Percentiles rank a stretch among this genome's conserved stretches.
Evolutionary conservation across 2,888 invertebrate genomes (phyloP).

Genomic region (Cotesia congregata): DNA sequence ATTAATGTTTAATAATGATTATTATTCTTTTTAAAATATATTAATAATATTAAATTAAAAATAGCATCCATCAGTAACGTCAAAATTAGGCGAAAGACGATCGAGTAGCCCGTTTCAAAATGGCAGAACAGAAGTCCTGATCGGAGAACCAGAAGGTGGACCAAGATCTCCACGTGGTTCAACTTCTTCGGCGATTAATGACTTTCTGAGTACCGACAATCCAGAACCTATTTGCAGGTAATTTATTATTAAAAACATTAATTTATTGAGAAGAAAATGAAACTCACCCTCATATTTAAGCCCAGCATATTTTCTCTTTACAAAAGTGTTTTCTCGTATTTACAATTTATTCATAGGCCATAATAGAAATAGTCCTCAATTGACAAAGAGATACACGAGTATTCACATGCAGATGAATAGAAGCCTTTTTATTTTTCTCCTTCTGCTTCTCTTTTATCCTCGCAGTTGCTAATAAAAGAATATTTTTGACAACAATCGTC

Average conservation of each 20-base stretch:
- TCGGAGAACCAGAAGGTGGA: slow-evolving; percentile 74
- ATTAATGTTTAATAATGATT: no score
- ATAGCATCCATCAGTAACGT: slow-evolving; percentile 50
- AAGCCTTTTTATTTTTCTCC: background rate
- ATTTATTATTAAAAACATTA: slow-evolving; percentile 42
- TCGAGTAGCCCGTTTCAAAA: slow-evolving; percentile 77
- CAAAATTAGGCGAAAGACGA: slow-evolving; percentile 65
- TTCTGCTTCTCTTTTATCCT: background rate
- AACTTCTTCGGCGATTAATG: slow-evolving; percentile 66
- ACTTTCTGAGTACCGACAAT: slow-evolving; percentile 62
- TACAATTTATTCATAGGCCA: background rate
- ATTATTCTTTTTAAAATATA: background rate
- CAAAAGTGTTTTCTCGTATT: background rate
- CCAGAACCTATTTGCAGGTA: slow-evolving; percentile 66
- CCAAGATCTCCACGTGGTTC: slow-evolving; percentile 69
- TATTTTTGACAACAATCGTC: background rate
- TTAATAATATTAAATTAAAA: background rate
- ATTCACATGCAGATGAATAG: background rate
- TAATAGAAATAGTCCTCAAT: background rate
- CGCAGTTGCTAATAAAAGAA: background rate
- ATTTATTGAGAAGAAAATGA: background rate
- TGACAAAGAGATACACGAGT: background rate
- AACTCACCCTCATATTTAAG: background rate
- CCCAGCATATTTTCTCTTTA: background rate
- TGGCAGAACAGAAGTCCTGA: slow-evolving; percentile 82